Evolutionary conservation across 2,888 invertebrate genomes (phyloP).

Genomic region (Torymus aiolomorphi): DNA sequence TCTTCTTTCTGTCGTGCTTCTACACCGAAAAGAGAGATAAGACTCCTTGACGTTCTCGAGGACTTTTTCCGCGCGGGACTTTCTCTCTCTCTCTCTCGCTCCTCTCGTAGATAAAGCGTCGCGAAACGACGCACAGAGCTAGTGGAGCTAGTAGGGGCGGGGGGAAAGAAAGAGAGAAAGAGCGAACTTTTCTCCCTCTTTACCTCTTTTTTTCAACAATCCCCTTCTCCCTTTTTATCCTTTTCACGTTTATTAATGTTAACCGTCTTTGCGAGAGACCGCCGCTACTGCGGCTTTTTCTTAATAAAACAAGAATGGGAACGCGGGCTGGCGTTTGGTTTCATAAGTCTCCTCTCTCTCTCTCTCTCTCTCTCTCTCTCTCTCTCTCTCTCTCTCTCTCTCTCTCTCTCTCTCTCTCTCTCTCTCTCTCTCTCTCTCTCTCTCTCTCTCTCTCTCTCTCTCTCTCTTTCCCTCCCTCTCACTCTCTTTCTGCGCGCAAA

Average conservation of each 20-base stretch:
- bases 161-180: too few species aligned
- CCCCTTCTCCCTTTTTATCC: constrained; percentile 1
- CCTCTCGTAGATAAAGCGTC: too few species aligned
- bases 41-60: not conserved
- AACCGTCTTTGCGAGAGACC: not conserved
- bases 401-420: constrained; percentile 55
- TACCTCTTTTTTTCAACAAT: not conserved
- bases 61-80: not conserved
- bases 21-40: not conserved
- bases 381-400: constrained; percentile 57
- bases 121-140: too few species aligned
- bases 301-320: constrained; percentile 18
- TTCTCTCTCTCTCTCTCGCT: not conserved
- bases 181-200: too few species aligned
- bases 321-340: constrained; percentile 38
- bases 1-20: not conserved
- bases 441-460: constrained; percentile 49
- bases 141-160: too few species aligned
- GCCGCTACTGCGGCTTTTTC: not conserved
- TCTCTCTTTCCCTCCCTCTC: too few species aligned
- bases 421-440: too few species aligned
- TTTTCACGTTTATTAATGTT: constrained; percentile 43
- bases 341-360: constrained; percentile 62
- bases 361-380: too few species aligned
- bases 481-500: constrained; percentile 59